Percentiles rank a stretch among this genome's conserved stretches.
Conservation (phyloP, 2,888 invertebrate species). For the Drosophila mulleri region DNA sequence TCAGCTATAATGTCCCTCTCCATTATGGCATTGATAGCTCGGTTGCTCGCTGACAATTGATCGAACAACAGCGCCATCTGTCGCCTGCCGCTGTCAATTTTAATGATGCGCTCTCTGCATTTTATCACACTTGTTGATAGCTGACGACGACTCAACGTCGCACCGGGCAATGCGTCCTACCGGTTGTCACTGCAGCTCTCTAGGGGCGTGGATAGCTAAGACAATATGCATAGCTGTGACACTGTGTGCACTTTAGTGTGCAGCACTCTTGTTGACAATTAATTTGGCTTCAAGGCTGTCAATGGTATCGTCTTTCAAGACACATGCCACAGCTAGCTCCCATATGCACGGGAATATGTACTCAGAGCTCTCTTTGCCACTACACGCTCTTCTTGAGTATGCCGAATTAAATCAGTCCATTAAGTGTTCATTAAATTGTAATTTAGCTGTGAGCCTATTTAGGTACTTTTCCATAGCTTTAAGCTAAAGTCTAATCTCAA, state of each 20-base stretch:
- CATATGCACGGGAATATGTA: conserved; percentile 36
- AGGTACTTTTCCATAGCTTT: no score
- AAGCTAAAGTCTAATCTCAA: background rate
- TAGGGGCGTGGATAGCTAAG: conserved; percentile 36
- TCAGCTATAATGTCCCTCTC: conserved; percentile 33
- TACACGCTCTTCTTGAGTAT: background rate
- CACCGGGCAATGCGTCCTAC: conserved; percentile 1
- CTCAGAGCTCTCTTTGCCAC: conserved; percentile 27
- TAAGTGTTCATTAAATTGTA: background rate
- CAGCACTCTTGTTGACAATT: conserved; percentile 72
- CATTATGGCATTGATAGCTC: conserved; percentile 21
- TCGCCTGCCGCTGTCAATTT: conserved; percentile 68
- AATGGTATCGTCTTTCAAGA: conserved; percentile 63
- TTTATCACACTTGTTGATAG: conserved; percentile 50
- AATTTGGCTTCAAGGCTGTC: conserved; percentile 69
- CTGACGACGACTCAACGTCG: conserved; percentile 7
- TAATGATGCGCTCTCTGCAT: conserved; percentile 61
- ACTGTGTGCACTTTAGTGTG: conserved; percentile 50
- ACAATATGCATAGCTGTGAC: conserved; percentile 53
- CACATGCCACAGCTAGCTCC: conserved; percentile 30
- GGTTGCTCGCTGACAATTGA: conserved; percentile 38
- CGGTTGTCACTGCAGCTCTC: conserved; percentile 3
- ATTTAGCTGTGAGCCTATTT: background rate
- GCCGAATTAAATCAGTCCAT: background rate
- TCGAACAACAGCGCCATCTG: conserved; percentile 61